phyloP scores from a whole-genome alignment of 2,113 vertebrate species.

The Arothron firmamentum region DNA sequence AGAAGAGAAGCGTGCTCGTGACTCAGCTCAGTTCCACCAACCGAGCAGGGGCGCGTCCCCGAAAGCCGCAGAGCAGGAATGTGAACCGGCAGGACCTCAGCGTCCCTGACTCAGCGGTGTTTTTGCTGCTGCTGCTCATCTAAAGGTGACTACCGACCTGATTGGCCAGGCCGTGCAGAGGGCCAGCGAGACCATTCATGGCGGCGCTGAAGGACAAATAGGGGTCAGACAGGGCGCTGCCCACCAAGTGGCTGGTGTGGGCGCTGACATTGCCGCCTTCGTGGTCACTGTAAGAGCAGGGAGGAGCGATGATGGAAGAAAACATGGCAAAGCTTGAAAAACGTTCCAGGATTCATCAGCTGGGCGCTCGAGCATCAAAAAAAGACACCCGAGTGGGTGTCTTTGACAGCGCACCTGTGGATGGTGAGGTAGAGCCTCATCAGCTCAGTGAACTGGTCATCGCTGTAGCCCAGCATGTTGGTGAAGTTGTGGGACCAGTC shows the following conservation, averaged over 20 bases:
- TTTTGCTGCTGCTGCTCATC: background rate
- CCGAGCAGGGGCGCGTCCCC: no score
- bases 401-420: slow-evolving; percentile 81
- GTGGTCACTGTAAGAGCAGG: slow-evolving; percentile 80
- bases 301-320: background rate
- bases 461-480: slow-evolving; percentile 96
- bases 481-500: slow-evolving; percentile 98
- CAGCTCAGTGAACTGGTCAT: slow-evolving; percentile 90
- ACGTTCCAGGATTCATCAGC: no score
- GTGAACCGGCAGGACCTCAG: no score
- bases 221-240: slow-evolving; percentile 91
- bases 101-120: no score
- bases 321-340: no score
- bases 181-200: slow-evolving; percentile 94
- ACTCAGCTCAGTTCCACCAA: background rate
- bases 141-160: slow-evolving; percentile 75
- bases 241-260: slow-evolving; percentile 92
- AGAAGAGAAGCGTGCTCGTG: background rate
- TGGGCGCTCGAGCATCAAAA: no score
- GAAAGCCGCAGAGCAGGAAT: no score
- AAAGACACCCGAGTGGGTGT: no score
- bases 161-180: slow-evolving; percentile 93
- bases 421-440: slow-evolving; percentile 98
- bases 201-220: slow-evolving; percentile 93
- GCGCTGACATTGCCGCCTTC: slow-evolving; percentile 97